Evolutionary conservation across 2,888 invertebrate genomes (phyloP).

Genomic region (Odontothrips loti): DNA sequence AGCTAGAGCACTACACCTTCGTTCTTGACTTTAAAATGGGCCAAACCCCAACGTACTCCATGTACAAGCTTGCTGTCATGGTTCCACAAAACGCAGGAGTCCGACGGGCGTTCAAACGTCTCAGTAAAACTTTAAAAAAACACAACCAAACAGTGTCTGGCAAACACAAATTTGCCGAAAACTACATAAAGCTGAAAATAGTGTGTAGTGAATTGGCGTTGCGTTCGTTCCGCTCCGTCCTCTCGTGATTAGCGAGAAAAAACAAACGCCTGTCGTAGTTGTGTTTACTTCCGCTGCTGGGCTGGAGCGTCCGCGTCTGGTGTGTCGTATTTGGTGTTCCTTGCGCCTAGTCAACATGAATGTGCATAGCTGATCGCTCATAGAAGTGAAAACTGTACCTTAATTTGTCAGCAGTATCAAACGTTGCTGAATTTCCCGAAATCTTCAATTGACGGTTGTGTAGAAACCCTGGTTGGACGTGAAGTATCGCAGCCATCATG

Average conservation of each 20-base stretch:
- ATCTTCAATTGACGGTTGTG: background rate
- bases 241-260: slow-evolving; percentile 26
- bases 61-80: slow-evolving; percentile 5
- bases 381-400: background rate
- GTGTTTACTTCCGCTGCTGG: slow-evolving; percentile 10
- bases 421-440: background rate
- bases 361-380: no score
- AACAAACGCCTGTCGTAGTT: slow-evolving; percentile 26
- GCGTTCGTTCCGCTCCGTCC: slow-evolving; percentile 23
- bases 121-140: background rate
- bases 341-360: no score
- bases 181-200: slow-evolving; percentile 21
- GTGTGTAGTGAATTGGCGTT: slow-evolving; percentile 22
- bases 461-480: background rate
- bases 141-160: background rate
- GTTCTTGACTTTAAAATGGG: slow-evolving; percentile 26
- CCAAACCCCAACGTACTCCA: background rate
- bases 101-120: background rate
- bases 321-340: no score
- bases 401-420: background rate
- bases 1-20: slow-evolving; percentile 12
- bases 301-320: no score
- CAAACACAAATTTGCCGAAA: background rate
- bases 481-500: background rate
- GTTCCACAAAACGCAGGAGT: background rate